phyloP scores from a whole-genome alignment of 2,113 vertebrate genomes.

The Phasianus colchicus region DNA sequence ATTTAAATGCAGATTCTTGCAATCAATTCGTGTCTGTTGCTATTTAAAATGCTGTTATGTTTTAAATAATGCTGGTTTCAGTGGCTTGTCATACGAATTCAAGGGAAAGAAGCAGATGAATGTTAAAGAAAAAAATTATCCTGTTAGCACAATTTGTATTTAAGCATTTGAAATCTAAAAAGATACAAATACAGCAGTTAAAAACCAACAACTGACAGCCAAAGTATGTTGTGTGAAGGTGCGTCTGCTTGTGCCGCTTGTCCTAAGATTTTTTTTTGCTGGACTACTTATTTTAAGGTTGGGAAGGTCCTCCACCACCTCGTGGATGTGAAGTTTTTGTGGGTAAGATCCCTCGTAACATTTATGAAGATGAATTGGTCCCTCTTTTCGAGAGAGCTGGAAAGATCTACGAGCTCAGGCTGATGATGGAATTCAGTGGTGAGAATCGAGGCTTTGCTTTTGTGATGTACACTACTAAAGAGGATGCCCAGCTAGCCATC shows the following conservation, averaged over 20 bases:
- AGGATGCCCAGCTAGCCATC: constrained; percentile 90
- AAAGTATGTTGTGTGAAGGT: fast-evolving
- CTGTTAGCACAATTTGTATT: background rate
- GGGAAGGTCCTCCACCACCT: constrained; percentile 93
- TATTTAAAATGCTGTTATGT: background rate
- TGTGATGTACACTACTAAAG: constrained; percentile 93
- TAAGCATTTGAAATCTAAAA: background rate
- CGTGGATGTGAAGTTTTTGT: constrained; percentile 97
- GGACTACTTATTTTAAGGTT: constrained; percentile 79
- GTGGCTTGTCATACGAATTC: background rate
- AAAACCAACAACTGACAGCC: background rate
- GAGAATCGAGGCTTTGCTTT: constrained; percentile 97
- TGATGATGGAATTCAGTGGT: constrained; percentile 99
- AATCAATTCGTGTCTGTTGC: background rate
- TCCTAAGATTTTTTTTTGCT: constrained; percentile 8
- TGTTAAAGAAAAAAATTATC: background rate
- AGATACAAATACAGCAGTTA: background rate
- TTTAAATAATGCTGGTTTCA: background rate
- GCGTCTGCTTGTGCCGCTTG: background rate
- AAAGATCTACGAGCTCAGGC: constrained; percentile 92
- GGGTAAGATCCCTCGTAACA: constrained; percentile 95
- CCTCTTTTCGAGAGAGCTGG: constrained; percentile 93
- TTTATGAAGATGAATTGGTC: constrained; percentile 94
- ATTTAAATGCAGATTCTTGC: background rate
- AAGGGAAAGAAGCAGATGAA: background rate